A percentile compares a stretch with the other conserved stretches of the same genome.
phyloP scores from a whole-genome alignment of 2,797 vertebrate species.

The Telmatherina bonti region DNA sequence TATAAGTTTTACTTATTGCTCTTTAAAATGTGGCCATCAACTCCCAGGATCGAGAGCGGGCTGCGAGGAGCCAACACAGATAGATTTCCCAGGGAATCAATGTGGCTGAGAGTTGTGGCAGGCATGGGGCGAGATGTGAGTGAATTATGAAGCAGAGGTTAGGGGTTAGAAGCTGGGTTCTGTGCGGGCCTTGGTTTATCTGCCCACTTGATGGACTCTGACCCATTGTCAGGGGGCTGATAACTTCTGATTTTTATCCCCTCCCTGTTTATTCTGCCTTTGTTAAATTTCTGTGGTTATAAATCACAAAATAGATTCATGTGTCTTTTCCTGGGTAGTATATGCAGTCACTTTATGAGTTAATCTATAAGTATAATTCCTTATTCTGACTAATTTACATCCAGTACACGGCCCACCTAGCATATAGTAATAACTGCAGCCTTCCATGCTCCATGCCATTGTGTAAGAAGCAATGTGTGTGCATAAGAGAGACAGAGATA shows the following conservation, averaged over 20 bases:
- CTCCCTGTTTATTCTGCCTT: slow-evolving; percentile 31
- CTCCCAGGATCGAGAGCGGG: slow-evolving; percentile 22
- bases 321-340: slow-evolving; percentile 25
- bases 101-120: slow-evolving; percentile 32
- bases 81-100: slow-evolving; percentile 27
- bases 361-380: slow-evolving; percentile 46
- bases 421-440: slow-evolving; percentile 38
- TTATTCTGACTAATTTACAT: slow-evolving; percentile 53
- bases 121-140: slow-evolving; percentile 46
- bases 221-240: no score
- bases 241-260: slow-evolving; percentile 14
- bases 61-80: slow-evolving; percentile 14
- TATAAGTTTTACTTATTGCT: slow-evolving; percentile 50
- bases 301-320: slow-evolving; percentile 32
- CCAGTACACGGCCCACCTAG: slow-evolving; percentile 8
- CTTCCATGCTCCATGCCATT: slow-evolving; percentile 22
- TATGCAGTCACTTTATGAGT: slow-evolving; percentile 37
- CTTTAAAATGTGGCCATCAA: slow-evolving; percentile 51
- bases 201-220: slow-evolving; percentile 40
- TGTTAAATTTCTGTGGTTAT: slow-evolving; percentile 33
- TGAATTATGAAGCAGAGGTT: slow-evolving; percentile 43
- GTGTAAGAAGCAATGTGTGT: slow-evolving; percentile 27
- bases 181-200: slow-evolving; percentile 16
- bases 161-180: slow-evolving; percentile 14
- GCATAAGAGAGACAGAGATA: slow-evolving; percentile 15